Percentiles rank a stretch among this genome's conserved stretches.
phyloP scores from a whole-genome alignment of 2,888 invertebrate species.

The Artemia sinica region DNA sequence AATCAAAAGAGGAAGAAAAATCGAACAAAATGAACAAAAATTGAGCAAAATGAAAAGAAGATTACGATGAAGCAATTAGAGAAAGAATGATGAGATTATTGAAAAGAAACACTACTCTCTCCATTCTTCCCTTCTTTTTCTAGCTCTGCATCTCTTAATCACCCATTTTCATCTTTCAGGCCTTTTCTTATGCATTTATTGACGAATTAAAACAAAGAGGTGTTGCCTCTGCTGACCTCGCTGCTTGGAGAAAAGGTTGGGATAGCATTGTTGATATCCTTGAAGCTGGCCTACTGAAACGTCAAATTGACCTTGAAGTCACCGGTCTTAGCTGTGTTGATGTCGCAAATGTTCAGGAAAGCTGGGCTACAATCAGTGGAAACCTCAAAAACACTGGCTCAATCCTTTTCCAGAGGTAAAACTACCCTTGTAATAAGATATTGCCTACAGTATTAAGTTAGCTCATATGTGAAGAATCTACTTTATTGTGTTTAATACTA shows the following conservation, averaged over 20 bases:
- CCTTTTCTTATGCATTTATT: neutral
- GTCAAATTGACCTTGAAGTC: neutral
- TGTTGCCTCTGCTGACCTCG: neutral
- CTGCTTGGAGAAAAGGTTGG: constrained; percentile 7
- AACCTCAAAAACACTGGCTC: neutral
- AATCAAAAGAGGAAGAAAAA: too few relatives aligned
- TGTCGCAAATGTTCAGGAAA: constrained; percentile 9
- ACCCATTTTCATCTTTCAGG: neutral
- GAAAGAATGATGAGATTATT: too few relatives aligned
- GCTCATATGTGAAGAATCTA: too few relatives aligned
- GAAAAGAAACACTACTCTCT: too few relatives aligned
- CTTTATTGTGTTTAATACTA: too few relatives aligned
- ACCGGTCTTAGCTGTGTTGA: neutral
- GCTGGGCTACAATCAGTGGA: neutral
- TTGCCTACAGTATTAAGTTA: too few relatives aligned
- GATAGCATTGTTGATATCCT: neutral
- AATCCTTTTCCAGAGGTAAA: constrained; percentile 10
- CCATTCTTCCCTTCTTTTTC: too few relatives aligned
- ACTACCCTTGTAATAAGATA: neutral
- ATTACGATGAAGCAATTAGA: too few relatives aligned
- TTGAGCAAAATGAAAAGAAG: too few relatives aligned
- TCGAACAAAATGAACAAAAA: too few relatives aligned
- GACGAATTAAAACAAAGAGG: neutral
- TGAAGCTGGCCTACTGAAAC: neutral
- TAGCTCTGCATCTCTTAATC: too few relatives aligned